A percentile compares a stretch with the other conserved stretches of the same genome.
Conservation (phyloP, 2,888 invertebrate species). For the Trypoxylon attenuatum region DNA sequence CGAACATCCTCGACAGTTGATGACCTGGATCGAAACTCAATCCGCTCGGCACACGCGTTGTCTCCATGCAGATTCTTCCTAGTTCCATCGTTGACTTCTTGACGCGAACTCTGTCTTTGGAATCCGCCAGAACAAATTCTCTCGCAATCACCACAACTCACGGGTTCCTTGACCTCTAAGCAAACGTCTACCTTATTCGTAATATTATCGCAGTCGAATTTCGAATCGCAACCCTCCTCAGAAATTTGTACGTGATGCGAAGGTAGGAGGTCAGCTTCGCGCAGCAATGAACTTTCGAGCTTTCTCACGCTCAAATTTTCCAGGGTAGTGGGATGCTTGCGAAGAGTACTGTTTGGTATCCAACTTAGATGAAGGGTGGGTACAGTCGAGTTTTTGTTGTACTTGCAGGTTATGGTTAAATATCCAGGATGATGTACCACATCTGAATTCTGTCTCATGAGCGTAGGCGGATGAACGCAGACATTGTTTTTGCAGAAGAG, state of each 20-base stretch:
- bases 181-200: constrained; percentile 70
- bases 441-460: constrained; percentile 87
- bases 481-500: constrained; percentile 97
- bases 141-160: constrained; percentile 70
- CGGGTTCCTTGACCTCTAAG: constrained; percentile 70
- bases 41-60: constrained; percentile 3
- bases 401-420: constrained; percentile 89
- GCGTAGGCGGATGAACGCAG: constrained; percentile 95
- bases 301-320: constrained; percentile 76
- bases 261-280: constrained; percentile 25
- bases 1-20: constrained; percentile 1
- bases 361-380: constrained; percentile 93
- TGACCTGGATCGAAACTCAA: background rate
- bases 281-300: constrained; percentile 58
- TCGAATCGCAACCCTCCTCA: constrained; percentile 23
- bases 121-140: constrained; percentile 67
- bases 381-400: constrained; percentile 84
- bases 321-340: constrained; percentile 87
- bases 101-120: background rate
- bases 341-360: constrained; percentile 94
- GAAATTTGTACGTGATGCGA: constrained; percentile 29
- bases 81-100: constrained; percentile 5
- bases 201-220: constrained; percentile 56
- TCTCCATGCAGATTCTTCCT: constrained; percentile 9
- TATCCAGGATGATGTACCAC: constrained; percentile 94